phyloP scores from a whole-genome alignment of 2,113 vertebrate genomes.

The Larimichthys polyactis region DNA sequence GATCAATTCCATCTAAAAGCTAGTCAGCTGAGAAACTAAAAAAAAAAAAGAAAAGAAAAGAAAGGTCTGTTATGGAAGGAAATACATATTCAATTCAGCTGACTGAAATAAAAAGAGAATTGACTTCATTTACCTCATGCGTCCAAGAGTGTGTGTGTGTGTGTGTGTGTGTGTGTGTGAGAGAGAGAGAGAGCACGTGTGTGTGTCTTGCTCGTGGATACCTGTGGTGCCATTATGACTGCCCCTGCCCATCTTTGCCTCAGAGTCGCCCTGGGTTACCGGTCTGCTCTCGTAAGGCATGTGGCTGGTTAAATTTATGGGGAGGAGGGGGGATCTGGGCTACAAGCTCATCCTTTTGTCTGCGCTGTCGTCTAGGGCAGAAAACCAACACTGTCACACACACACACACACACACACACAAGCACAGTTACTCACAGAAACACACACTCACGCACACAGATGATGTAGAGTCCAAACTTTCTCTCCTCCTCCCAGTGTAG shows the following conservation, averaged over 20 bases:
- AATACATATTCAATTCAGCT: conserved; percentile 63
- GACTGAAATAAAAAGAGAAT: conserved; percentile 47
- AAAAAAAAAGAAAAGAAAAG: not conserved
- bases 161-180: conserved; percentile 7
- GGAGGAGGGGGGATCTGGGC: conserved; percentile 54
- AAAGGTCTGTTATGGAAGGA: conserved; percentile 52
- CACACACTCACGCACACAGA: conserved; percentile 62
- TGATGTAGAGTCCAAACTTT: conserved; percentile 69
- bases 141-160: conserved; percentile 22
- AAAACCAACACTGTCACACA: conserved; percentile 75
- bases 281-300: conserved; percentile 76
- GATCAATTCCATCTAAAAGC: conserved; percentile 69
- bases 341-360: conserved; percentile 83
- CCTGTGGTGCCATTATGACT: conserved; percentile 73
- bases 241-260: conserved; percentile 50
- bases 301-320: conserved; percentile 84
- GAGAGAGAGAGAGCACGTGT: conserved; percentile 4
- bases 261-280: conserved; percentile 78
- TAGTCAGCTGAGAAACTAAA: conserved; percentile 69
- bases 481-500: conserved; percentile 60
- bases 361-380: conserved; percentile 71
- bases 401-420: conserved; percentile 55
- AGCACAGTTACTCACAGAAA: conserved; percentile 60
- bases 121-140: conserved; percentile 31
- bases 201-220: conserved; percentile 50